Evolutionary conservation across 2,888 invertebrate species (phyloP).

Genomic region (Fragum sueziense): DNA sequence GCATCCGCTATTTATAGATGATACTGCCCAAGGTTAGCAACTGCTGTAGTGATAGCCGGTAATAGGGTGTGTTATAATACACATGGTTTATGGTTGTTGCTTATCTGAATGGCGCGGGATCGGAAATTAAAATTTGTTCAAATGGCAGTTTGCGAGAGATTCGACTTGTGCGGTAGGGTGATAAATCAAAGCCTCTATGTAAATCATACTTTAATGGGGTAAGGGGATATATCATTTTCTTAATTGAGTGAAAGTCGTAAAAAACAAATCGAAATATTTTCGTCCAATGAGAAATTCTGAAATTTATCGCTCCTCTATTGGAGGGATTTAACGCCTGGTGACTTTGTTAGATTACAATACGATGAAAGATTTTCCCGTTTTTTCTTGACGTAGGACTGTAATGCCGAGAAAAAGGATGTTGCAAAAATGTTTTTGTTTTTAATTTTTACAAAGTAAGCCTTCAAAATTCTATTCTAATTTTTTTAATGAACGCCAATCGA

Average conservation of each 20-base stretch:
- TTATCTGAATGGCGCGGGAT: slow-evolving; percentile 46
- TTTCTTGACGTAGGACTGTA: too few species aligned
- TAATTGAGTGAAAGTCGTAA: slow-evolving; percentile 44
- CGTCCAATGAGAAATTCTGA: slow-evolving; percentile 6
- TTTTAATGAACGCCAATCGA: too few species aligned
- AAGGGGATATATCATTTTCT: slow-evolving; percentile 44
- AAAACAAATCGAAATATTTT: slow-evolving; percentile 30
- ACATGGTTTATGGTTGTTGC: slow-evolving; percentile 33
- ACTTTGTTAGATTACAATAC: not conserved
- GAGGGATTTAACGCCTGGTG: not conserved
- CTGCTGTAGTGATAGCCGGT: too few species aligned
- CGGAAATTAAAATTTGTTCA: slow-evolving; percentile 36
- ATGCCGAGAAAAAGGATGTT: too few species aligned
- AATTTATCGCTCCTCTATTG: not conserved
- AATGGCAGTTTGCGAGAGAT: slow-evolving; percentile 37
- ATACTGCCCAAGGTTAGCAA: too few species aligned
- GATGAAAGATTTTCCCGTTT: too few species aligned
- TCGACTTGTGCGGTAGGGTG: slow-evolving; percentile 52
- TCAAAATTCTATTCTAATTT: too few species aligned
- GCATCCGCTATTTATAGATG: too few species aligned
- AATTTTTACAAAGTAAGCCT: too few species aligned
- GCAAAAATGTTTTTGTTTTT: too few species aligned
- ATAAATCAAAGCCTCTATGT: slow-evolving; percentile 48
- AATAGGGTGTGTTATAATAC: too few species aligned
- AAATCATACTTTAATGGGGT: slow-evolving; percentile 49